A percentile compares a stretch with the other conserved stretches of the same genome.
Evolutionary conservation across 2,113 vertebrate genomes (phyloP).

Genomic region (Poecilia latipinna): DNA sequence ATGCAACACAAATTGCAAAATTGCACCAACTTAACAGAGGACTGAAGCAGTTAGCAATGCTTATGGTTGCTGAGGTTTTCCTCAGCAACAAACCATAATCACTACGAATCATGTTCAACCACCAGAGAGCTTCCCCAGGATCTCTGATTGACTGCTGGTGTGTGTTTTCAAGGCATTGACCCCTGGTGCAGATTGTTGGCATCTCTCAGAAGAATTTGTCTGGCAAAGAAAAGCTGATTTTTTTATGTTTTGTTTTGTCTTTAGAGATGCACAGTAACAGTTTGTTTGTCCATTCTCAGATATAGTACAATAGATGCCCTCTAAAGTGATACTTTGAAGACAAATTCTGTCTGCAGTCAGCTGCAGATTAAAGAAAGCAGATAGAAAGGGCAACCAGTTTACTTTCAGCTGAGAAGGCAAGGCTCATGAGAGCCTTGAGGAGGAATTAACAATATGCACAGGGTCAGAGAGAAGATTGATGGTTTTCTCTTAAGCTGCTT

Average conservation of each 20-base stretch:
- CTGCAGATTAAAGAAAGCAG: slow-evolving; percentile 19
- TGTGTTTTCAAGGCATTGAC: slow-evolving; percentile 9
- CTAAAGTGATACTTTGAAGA: background rate
- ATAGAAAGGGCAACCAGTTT: slow-evolving; percentile 29
- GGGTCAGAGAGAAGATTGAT: slow-evolving; percentile 56
- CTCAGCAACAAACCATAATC: slow-evolving; percentile 15
- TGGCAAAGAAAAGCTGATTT: slow-evolving; percentile 13
- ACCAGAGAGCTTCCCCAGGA: slow-evolving; percentile 13
- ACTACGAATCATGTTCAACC: slow-evolving; percentile 20
- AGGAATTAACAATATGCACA: slow-evolving; percentile 49
- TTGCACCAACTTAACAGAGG: slow-evolving; percentile 1
- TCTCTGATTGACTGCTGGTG: slow-evolving; percentile 24
- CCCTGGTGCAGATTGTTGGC: background rate
- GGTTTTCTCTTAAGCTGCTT: slow-evolving; percentile 63
- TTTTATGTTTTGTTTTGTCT: background rate
- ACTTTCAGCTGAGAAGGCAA: slow-evolving; percentile 15
- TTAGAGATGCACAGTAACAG: slow-evolving; percentile 1
- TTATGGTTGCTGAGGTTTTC: no score
- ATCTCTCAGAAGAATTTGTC: slow-evolving; percentile 26
- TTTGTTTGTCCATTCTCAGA: background rate
- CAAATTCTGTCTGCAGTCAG: background rate
- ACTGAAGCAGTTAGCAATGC: background rate
- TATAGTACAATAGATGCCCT: background rate
- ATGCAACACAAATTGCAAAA: slow-evolving; percentile 37
- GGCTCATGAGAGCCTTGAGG: slow-evolving; percentile 37